Conservation (phyloP, 2,888 invertebrate species). For the Morinoia aosen region DNA sequence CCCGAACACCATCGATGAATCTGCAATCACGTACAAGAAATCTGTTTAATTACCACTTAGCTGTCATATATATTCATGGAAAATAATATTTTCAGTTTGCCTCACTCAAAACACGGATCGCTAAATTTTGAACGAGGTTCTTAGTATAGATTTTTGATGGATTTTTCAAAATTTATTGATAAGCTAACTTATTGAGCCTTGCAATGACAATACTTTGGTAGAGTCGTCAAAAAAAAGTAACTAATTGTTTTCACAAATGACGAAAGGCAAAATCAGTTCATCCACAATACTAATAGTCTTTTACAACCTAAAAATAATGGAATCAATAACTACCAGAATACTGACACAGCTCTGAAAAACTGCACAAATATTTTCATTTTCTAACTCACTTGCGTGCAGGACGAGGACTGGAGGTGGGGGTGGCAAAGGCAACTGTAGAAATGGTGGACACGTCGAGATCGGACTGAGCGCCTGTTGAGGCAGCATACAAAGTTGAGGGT, state of each 20-base stretch:
- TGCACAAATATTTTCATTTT: background rate
- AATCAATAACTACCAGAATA: background rate
- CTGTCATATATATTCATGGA: too few species aligned
- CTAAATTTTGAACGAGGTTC: too few species aligned
- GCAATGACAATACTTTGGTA: background rate
- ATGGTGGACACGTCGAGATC: constrained; percentile 2
- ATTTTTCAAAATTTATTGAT: too few species aligned
- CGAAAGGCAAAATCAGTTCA: background rate
- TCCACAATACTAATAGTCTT: background rate
- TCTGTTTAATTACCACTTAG: too few species aligned
- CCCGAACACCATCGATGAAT: too few species aligned
- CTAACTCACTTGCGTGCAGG: background rate
- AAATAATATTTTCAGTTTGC: too few species aligned
- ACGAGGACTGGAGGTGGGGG: constrained; percentile 30
- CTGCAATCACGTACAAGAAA: too few species aligned
- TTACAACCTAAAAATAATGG: background rate
- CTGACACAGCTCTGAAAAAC: background rate
- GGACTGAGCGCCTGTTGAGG: background rate
- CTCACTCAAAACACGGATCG: too few species aligned
- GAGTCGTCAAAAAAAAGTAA: background rate
- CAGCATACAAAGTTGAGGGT: background rate
- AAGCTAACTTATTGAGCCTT: too few species aligned
- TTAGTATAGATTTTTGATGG: too few species aligned
- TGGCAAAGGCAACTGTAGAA: background rate
- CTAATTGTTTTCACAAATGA: background rate